Base-by-base conservation (phyloP, 2,797 vertebrate species). In the Chaetodon trifasciatus region DNA sequence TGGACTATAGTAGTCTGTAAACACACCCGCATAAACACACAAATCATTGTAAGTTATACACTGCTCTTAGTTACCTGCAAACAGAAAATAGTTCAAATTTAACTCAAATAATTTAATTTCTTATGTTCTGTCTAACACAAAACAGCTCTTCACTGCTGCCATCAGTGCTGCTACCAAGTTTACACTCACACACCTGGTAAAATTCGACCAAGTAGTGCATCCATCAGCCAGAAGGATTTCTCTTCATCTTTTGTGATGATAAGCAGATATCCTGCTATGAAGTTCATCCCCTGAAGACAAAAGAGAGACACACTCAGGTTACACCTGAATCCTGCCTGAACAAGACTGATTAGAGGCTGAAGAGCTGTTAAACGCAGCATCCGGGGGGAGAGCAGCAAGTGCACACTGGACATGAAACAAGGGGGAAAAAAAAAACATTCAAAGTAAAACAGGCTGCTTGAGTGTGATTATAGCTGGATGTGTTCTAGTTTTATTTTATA, bases 161-260 rank as follows among this genome's bases (percentile, higher is more conserved):
- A 53, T 11, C 8, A 17, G 5, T n/a, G 17, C 8, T 47, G 40
- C 28, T 68, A 0, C 12, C 40, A 46, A 4, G 15, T 44, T 35
- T 55, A 79, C n/a, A 65, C 28, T 79, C 8, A 85, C 84, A 73
- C 44, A 94, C 93, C 94, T 91, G 93, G 91, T 85, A 94, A 81
- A 61, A 93, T 95, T 81, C 90, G 90, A 47, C 91, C 78, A 0
- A 95, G 86, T 8, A 99, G 96, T 49, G 98, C 97, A 35, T 99
- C 98, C 81, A 99, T 90, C 76, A 99, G 93, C 98, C 98, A 99
- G 86, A 99, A 99, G 6, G 98, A 96, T 32, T 97, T 97, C 70
- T 99, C 98, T 86, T 99, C 98, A n/a, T 96, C 97, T 93, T 96
- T 97, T 61, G 97, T 98, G 78, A 98, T 93, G 64, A 99, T 96